A percentile compares a stretch with the other conserved stretches of the same genome.
Conservation (phyloP, 2,888 invertebrate species). For the Drosophila paracracens region DNA sequence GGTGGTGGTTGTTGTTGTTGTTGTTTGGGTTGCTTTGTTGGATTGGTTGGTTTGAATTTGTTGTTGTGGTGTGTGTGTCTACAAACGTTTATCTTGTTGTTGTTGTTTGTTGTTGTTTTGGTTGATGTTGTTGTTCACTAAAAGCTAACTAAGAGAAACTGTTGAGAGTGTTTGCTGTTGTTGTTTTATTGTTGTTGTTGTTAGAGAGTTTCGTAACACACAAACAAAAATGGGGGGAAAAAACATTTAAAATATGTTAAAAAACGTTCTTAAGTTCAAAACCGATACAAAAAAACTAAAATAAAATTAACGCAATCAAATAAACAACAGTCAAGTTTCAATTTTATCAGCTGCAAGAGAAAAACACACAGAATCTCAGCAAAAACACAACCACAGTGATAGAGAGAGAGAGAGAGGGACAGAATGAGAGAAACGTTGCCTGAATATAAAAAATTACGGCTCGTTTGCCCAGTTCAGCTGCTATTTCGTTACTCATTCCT, state of each 20-base stretch:
- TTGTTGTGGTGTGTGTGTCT: constrained; percentile 54
- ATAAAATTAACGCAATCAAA: constrained; percentile 6
- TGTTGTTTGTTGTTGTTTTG: constrained; percentile 40
- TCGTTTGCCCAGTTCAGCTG: constrained; percentile 47
- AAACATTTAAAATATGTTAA: constrained; percentile 16
- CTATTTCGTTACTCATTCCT: constrained; percentile 41
- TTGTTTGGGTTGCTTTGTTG: constrained; percentile 42
- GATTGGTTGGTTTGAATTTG: constrained; percentile 33
- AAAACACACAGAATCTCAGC: neutral
- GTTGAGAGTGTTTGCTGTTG: constrained; percentile 28
- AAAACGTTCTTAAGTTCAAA: constrained; percentile 12
- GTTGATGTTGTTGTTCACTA: constrained; percentile 41
- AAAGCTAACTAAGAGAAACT: constrained; percentile 57
- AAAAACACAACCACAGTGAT: constrained; percentile 2
- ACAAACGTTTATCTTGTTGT: constrained; percentile 46
- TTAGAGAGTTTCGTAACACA: constrained; percentile 40
- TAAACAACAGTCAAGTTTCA: constrained; percentile 18
- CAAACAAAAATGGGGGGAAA: constrained; percentile 23
- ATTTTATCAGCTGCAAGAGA: constrained; percentile 11
- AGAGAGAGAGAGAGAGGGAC: neutral
- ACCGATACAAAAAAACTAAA: constrained; percentile 16
- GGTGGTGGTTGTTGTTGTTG: constrained; percentile 26
- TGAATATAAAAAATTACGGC: constrained; percentile 33
- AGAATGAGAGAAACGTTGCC: constrained; percentile 1
- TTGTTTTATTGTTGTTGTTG: constrained; percentile 15